Evolutionary conservation across 2,113 vertebrate genomes (phyloP).

Genomic region (Ophthalmotilapia sp.): DNA sequence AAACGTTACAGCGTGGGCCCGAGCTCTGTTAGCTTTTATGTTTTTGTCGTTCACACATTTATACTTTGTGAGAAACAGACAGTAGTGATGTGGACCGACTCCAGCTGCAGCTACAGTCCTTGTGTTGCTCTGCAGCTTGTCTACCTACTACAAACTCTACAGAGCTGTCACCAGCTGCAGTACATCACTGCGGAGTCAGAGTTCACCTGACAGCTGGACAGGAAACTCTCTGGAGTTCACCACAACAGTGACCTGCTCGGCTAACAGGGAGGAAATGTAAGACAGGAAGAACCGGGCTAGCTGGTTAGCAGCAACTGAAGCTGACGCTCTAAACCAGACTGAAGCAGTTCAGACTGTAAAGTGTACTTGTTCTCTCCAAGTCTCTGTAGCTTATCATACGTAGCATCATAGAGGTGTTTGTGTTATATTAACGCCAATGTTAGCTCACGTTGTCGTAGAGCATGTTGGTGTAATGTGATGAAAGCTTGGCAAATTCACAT

Average conservation of each 20-base stretch:
- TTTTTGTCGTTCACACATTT: neutral
- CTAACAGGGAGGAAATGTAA: neutral
- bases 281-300: neutral
- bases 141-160: neutral
- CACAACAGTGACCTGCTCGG: neutral
- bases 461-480: neutral
- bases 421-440: neutral
- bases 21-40: neutral
- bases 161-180: neutral
- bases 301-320: neutral
- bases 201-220: neutral
- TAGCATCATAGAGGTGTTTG: neutral
- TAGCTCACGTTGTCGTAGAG: accelerated
- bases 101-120: neutral
- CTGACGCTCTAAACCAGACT: neutral
- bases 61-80: neutral
- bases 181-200: neutral
- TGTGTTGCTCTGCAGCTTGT: neutral
- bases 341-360: neutral
- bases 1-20: neutral
- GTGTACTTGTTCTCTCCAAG: neutral
- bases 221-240: neutral
- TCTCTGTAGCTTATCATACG: neutral
- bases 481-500: neutral
- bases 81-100: neutral